Evolutionary conservation across 2,113 vertebrate genomes (phyloP).

Genomic region (Perca flavescens): DNA sequence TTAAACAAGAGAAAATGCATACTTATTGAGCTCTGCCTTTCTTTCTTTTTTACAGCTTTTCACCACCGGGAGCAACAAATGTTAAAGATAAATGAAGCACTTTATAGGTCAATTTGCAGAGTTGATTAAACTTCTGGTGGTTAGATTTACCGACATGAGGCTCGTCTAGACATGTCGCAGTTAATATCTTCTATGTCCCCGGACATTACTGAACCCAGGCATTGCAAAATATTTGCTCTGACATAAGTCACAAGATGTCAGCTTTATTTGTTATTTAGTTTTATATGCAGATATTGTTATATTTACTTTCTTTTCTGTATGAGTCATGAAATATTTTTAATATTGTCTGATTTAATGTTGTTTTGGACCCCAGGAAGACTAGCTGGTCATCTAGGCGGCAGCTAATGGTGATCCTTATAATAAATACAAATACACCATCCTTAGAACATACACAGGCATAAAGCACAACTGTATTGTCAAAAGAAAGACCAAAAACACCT

Average conservation of each 20-base stretch:
- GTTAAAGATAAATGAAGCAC: conserved; percentile 63
- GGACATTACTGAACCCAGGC: conserved; percentile 56
- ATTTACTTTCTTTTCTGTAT: too few relatives aligned
- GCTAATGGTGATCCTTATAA: too few relatives aligned
- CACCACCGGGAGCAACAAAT: conserved; percentile 37
- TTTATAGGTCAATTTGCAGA: conserved; percentile 71
- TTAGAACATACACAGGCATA: conserved; percentile 25
- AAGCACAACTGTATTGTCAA: conserved; percentile 50
- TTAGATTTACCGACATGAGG: conserved; percentile 60
- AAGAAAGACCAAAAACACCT: conserved; percentile 38
- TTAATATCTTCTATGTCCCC: conserved; percentile 41
- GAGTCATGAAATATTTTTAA: too few relatives aligned
- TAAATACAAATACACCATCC: background rate
- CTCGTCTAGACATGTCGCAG: conserved; percentile 74
- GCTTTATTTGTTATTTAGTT: background rate
- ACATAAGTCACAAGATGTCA: conserved; percentile 40
- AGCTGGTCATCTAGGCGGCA: too few relatives aligned
- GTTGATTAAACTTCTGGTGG: conserved; percentile 69
- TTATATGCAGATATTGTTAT: too few relatives aligned
- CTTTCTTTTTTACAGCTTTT: background rate
- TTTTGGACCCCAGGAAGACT: too few relatives aligned
- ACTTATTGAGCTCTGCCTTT: conserved; percentile 26
- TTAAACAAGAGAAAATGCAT: conserved; percentile 36
- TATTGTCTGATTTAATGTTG: too few relatives aligned
- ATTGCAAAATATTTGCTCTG: conserved; percentile 29